Evolutionary conservation across 2,113 vertebrate genomes (phyloP).

Genomic region (Oostethus manadensis): DNA sequence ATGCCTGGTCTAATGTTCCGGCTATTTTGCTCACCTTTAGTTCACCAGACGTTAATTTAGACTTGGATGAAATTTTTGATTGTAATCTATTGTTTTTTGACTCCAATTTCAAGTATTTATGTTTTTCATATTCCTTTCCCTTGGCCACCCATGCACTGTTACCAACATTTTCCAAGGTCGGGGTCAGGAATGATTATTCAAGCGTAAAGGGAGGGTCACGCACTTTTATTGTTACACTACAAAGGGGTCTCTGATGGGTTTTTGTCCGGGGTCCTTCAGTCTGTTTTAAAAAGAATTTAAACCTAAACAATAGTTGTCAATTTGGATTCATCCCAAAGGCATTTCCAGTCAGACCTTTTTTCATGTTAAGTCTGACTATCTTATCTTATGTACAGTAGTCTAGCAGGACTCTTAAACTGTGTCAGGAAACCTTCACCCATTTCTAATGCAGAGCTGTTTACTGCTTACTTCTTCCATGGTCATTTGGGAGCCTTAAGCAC

Average conservation of each 20-base stretch:
- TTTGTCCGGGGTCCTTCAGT: background rate
- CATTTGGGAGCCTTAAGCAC: slow-evolving; percentile 13
- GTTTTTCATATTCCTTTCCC: background rate
- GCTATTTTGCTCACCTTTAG: too few species aligned
- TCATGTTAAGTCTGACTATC: background rate
- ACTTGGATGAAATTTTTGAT: too few species aligned
- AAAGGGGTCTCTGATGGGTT: slow-evolving; percentile 1
- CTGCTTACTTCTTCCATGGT: slow-evolving; percentile 45
- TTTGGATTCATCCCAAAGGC: background rate
- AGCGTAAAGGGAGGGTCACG: slow-evolving; percentile 7
- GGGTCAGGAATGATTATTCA: slow-evolving; percentile 12
- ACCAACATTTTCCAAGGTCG: slow-evolving; percentile 8
- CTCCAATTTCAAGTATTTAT: background rate
- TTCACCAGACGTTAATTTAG: too few species aligned
- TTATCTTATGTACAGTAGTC: too few species aligned
- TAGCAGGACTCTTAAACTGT: too few species aligned
- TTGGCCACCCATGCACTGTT: background rate
- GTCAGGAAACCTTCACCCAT: slow-evolving; percentile 2
- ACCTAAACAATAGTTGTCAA: background rate
- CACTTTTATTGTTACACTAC: slow-evolving; percentile 16
- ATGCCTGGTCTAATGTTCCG: too few species aligned
- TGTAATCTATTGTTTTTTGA: too few species aligned
- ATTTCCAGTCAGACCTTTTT: background rate
- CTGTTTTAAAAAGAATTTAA: background rate
- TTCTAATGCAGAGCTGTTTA: slow-evolving; percentile 40